Percentiles rank a stretch among this genome's conserved stretches.
Evolutionary conservation across 1,140 invertebrate genomes (phyloP).

Genomic region (Dinothrombium tinctorium): DNA sequence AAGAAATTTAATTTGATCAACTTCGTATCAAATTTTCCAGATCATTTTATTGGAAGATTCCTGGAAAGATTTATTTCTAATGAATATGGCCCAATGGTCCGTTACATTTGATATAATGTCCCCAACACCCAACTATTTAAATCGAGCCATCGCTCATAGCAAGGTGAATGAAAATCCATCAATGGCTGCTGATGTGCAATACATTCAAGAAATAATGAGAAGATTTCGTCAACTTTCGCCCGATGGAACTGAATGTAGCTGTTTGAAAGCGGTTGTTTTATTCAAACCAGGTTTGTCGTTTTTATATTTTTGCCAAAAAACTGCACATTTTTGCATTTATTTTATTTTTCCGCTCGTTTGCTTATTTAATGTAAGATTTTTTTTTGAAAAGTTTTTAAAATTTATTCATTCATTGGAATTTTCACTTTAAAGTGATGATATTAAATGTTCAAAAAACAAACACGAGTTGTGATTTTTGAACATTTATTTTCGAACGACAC

Average conservation of each 20-base stretch:
- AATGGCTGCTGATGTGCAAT: slow-evolving; percentile 37
- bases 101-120: slow-evolving; percentile 40
- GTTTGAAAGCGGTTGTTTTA: slow-evolving; percentile 55
- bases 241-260: slow-evolving; percentile 63
- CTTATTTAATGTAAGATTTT: background rate
- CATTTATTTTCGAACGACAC: too few species aligned
- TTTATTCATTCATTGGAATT: slow-evolving; percentile 1
- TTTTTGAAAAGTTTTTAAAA: background rate
- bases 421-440: too few species aligned
- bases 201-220: slow-evolving; percentile 46
- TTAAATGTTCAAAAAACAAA: too few species aligned
- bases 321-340: background rate
- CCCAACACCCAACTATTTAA: background rate
- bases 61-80: slow-evolving; percentile 74
- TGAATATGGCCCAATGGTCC: slow-evolving; percentile 63
- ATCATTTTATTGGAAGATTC: slow-evolving; percentile 40
- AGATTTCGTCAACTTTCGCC: slow-evolving; percentile 48
- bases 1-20: too few species aligned
- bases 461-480: too few species aligned
- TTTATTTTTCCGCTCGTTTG: background rate
- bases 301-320: background rate
- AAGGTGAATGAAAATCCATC: background rate
- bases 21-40: background rate
- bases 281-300: slow-evolving; percentile 41
- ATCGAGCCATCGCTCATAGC: background rate